These are phyloP conservation scores for Antennarius striatus DNA, from an alignment of 2,113 vertebrate species.

Conservation along the genomic window DNA sequence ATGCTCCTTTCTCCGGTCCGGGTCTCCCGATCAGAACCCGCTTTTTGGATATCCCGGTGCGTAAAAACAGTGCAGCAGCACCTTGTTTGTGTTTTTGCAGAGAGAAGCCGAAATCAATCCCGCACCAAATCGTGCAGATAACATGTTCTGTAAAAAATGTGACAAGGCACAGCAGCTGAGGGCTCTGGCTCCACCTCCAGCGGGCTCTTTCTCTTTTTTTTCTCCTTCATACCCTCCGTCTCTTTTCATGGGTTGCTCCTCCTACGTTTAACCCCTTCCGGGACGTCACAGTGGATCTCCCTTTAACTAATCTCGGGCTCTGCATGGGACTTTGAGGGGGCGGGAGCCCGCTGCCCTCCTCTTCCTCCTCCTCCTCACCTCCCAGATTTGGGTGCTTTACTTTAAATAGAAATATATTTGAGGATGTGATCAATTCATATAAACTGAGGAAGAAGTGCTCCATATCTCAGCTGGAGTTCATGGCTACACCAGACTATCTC, in stretches of 20 bases:
- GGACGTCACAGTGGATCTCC: slow-evolving; percentile 51
- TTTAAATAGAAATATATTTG: slow-evolving; percentile 62
- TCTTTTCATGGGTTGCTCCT: slow-evolving; percentile 63
- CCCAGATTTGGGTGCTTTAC: slow-evolving; percentile 31
- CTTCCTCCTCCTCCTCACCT: background rate
- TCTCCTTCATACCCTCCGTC: slow-evolving; percentile 24
- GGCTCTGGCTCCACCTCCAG: slow-evolving; percentile 67
- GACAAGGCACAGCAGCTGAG: slow-evolving; percentile 81
- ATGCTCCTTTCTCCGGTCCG: slow-evolving; percentile 34
- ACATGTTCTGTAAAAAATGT: slow-evolving; percentile 72
- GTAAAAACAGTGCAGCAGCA: slow-evolving; percentile 35
- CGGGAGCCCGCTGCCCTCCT: background rate
- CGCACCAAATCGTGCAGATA: slow-evolving; percentile 59
- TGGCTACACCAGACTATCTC: slow-evolving; percentile 38
- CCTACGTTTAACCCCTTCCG: slow-evolving; percentile 71
- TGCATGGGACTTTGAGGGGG: slow-evolving; percentile 19
- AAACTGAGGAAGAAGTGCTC: slow-evolving; percentile 58
- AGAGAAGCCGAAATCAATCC: slow-evolving; percentile 46
- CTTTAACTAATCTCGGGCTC: slow-evolving; percentile 25
- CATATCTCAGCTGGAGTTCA: slow-evolving; percentile 43
- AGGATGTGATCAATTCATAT: slow-evolving; percentile 60
- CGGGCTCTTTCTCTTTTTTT: slow-evolving; percentile 8
- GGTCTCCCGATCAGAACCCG: slow-evolving; percentile 14
- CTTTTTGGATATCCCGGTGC: slow-evolving; percentile 30
- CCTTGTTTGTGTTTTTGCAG: slow-evolving; percentile 46